These are phyloP conservation scores for Paracanthobrama guichenoti DNA, from an alignment of 2,113 vertebrate species.

Conservation along the genomic window DNA sequence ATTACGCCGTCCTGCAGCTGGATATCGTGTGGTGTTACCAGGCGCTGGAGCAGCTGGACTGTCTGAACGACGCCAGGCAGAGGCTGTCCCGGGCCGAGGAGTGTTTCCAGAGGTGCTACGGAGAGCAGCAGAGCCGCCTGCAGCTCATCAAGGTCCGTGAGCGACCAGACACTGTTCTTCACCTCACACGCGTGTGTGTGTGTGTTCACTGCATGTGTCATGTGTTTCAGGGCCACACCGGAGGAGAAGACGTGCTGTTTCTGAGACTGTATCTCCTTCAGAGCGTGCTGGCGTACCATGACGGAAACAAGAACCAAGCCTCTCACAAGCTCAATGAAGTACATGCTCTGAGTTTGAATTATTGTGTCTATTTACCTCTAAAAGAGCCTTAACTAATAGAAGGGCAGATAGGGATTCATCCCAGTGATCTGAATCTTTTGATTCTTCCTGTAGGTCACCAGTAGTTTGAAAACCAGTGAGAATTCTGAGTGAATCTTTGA, in stretches of 20 bases:
- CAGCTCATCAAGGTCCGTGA: constrained; percentile 85
- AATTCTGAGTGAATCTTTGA: too few species aligned
- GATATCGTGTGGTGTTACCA: constrained; percentile 95
- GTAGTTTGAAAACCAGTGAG: too few species aligned
- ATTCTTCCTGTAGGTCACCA: too few species aligned
- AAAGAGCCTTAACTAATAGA: too few species aligned
- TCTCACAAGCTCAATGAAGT: constrained; percentile 81
- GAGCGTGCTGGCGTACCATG: constrained; percentile 84
- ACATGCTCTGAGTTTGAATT: background rate
- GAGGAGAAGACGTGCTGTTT: constrained; percentile 92
- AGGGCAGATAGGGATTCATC: too few species aligned
- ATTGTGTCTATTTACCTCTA: background rate
- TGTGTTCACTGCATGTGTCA: constrained; percentile 25
- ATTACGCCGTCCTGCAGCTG: constrained; percentile 93
- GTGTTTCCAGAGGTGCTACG: constrained; percentile 88
- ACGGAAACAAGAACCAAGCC: constrained; percentile 84
- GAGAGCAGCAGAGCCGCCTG: constrained; percentile 85
- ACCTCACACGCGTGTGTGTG: background rate
- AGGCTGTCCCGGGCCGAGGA: constrained; percentile 84
- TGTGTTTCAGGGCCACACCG: constrained; percentile 83
- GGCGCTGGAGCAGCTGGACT: constrained; percentile 82
- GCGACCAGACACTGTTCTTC: background rate
- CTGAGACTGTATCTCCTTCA: constrained; percentile 93
- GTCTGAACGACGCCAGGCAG: constrained; percentile 82
- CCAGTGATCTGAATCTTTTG: too few species aligned